Conservation (phyloP, 2,888 invertebrate genomes). For the Clanis bilineata region DNA sequence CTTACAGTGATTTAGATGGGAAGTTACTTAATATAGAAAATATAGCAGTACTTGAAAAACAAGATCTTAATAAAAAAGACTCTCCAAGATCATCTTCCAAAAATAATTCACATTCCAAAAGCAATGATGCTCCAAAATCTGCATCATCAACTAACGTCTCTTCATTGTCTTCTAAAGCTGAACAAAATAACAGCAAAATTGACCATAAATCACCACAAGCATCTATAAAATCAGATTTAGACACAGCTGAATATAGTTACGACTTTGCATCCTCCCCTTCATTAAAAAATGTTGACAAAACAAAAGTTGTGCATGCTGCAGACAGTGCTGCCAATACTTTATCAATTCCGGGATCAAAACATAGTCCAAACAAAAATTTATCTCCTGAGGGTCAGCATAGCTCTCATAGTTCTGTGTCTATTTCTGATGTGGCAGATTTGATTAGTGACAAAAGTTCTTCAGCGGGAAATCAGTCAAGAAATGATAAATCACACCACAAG, state of each 20-base stretch:
- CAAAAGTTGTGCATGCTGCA: slow-evolving; percentile 24
- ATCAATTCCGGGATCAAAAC: slow-evolving; percentile 6
- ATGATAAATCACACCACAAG: slow-evolving; percentile 37
- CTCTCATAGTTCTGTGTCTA: slow-evolving; percentile 66
- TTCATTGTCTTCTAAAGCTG: slow-evolving; percentile 40
- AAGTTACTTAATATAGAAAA: slow-evolving; percentile 60
- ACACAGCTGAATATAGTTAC: slow-evolving; percentile 64
- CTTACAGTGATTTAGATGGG: slow-evolving; percentile 56
- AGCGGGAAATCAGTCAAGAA: slow-evolving; percentile 38
- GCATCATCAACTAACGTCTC: slow-evolving; percentile 48
- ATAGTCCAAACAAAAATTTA: slow-evolving; percentile 40
- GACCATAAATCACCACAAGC: slow-evolving; percentile 40
- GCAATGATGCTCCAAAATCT: slow-evolving; percentile 39
- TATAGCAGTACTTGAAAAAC: slow-evolving; percentile 43
- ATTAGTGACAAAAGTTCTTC: slow-evolving; percentile 65
- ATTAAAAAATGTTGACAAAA: slow-evolving; percentile 27
- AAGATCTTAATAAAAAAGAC: slow-evolving; percentile 24
- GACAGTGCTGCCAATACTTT: slow-evolving; percentile 31
- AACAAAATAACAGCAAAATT: slow-evolving; percentile 35
- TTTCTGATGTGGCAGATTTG: slow-evolving; percentile 74
- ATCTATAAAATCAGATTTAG: slow-evolving; percentile 51
- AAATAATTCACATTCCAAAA: slow-evolving; percentile 34
- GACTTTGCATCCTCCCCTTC: slow-evolving; percentile 62
- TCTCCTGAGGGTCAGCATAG: slow-evolving; percentile 50
- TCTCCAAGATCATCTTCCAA: slow-evolving; percentile 19